Percentiles rank a stretch among this genome's conserved stretches.
Conservation (phyloP, 1,140 invertebrate species). For the Orius insidiosus region DNA sequence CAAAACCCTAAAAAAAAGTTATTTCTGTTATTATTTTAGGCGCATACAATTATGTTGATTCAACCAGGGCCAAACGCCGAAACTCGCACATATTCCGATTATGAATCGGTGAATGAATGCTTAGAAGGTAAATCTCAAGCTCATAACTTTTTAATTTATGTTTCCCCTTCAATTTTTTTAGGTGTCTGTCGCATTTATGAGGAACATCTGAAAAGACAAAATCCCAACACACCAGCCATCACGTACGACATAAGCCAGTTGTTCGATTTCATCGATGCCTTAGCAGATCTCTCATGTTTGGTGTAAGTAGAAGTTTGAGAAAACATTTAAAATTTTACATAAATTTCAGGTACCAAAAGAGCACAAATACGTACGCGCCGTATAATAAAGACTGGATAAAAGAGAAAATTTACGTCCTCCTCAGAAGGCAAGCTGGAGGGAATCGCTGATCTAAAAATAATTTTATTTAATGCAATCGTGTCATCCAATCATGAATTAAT, state of each 20-base stretch:
- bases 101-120: conserved; percentile 89
- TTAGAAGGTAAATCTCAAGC: conserved; percentile 50
- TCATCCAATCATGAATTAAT: too few species aligned
- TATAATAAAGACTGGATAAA: conserved; percentile 99
- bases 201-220: conserved; percentile 79
- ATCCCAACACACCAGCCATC: conserved; percentile 89
- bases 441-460: too few species aligned
- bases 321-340: background rate
- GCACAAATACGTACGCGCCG: conserved; percentile 89
- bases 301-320: conserved; percentile 44
- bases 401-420: conserved; percentile 91
- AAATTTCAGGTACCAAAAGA: conserved; percentile 57
- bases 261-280: conserved; percentile 93
- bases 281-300: conserved; percentile 87
- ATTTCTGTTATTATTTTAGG: conserved; percentile 37
- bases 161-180: conserved; percentile 15
- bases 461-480: too few species aligned
- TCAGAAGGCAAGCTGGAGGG: conserved; percentile 64
- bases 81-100: conserved; percentile 89
- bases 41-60: conserved; percentile 86
- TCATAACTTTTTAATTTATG: too few species aligned
- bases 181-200: conserved; percentile 89
- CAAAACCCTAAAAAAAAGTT: too few species aligned
- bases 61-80: conserved; percentile 81
- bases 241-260: conserved; percentile 96